phyloP scores from a whole-genome alignment of 2,113 vertebrate species.

The Forbesichthys papilliferus region DNA sequence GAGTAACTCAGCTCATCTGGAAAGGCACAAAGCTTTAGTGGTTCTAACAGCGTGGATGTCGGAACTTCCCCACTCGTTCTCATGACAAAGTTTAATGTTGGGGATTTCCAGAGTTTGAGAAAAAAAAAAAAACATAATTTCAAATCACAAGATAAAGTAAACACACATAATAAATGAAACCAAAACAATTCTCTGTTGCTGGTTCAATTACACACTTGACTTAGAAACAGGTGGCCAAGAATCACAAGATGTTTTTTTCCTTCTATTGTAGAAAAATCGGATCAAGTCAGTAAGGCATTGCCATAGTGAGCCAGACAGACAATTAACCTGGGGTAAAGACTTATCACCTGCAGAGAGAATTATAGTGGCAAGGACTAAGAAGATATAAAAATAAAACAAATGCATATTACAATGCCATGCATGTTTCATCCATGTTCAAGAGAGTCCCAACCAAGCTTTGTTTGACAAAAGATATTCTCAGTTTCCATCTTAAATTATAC shows the following conservation, averaged over 20 bases:
- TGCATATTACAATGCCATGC: too few species aligned
- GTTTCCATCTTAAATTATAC: too few species aligned
- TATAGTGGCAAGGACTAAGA: neutral
- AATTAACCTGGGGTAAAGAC: constrained; percentile 1
- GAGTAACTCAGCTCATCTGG: constrained; percentile 88
- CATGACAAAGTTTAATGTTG: neutral
- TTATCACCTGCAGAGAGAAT: neutral
- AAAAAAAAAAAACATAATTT: neutral
- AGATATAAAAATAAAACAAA: neutral
- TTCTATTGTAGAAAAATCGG: neutral
- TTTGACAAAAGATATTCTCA: neutral
- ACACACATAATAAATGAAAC: too few species aligned
- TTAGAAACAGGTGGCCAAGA: neutral
- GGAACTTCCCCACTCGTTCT: neutral
- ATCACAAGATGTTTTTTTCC: neutral
- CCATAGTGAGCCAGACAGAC: neutral
- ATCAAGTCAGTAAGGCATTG: neutral
- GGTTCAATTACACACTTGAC: neutral
- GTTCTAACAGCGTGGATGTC: neutral
- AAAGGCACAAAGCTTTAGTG: constrained; percentile 1
- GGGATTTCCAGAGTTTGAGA: too few species aligned
- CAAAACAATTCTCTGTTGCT: neutral
- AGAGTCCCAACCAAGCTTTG: too few species aligned
- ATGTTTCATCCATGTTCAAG: neutral
- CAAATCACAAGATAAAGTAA: neutral